Percentiles rank a stretch among this genome's conserved stretches.
Conservation (phyloP, 2,113 vertebrate species). For the Hypanus sabinus region DNA sequence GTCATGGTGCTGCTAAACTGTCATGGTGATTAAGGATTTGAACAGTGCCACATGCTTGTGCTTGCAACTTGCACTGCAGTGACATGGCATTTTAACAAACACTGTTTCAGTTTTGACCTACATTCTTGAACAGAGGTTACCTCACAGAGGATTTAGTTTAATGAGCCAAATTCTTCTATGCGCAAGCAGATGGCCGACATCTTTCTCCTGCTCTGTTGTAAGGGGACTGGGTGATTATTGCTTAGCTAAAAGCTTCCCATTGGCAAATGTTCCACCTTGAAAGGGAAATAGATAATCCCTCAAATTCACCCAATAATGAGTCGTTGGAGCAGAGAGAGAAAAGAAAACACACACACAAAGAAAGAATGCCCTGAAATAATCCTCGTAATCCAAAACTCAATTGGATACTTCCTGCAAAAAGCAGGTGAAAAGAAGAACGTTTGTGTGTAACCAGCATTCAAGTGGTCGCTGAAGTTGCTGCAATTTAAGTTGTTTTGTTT, state of each 20-base stretch:
- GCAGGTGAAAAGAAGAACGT: slow-evolving; percentile 11
- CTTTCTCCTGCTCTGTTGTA: neutral
- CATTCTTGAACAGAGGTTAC: neutral
- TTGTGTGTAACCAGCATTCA: slow-evolving; percentile 22
- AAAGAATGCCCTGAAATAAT: slow-evolving; percentile 29
- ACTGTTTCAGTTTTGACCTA: neutral
- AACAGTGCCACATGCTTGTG: neutral
- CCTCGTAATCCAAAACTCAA: neutral
- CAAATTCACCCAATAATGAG: neutral
- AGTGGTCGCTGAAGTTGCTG: neutral
- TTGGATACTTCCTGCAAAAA: slow-evolving; percentile 5
- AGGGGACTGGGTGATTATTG: neutral
- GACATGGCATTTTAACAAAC: neutral
- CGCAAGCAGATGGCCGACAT: neutral
- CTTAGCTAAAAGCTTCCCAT: neutral
- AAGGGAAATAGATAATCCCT: neutral
- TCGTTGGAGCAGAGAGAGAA: neutral
- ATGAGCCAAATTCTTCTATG: neutral
- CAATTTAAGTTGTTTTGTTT: neutral
- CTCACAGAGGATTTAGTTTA: neutral
- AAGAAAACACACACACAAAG: neutral
- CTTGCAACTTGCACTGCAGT: neutral
- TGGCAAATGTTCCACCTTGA: neutral
- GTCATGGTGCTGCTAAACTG: no score
- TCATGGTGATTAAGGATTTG: no score